Evolutionary conservation across 1,140 invertebrate genomes (phyloP), one percentile per base, ranked within the genome.

Genomic region (Drosophila arizonae): DNA sequence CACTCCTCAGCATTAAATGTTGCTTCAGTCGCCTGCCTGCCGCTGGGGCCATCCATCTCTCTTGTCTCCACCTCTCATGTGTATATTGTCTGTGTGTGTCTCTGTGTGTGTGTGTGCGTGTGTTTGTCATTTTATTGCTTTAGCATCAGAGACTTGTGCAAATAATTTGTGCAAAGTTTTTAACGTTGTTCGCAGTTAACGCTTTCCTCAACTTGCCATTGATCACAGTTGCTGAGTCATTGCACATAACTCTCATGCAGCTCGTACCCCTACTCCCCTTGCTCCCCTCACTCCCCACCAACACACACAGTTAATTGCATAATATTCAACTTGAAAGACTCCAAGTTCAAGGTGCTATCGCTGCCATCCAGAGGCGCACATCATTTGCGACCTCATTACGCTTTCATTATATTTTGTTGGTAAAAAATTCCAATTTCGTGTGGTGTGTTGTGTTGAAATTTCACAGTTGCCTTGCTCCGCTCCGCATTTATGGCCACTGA

Each of bases 111-210:
- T 11, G 17, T 17, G 33, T 33, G 33, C 8, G 55, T 75, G 73
- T 86, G 55, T 75, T 73, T 28, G 62, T 11, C 66, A 69, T 86
- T 81, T 81, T 86, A 86, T 86, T 80, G 81, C 77, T 66, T 69
- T 67, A 46, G 76, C 78, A 79, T 43, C 74, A 21, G 65, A 64
- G 64, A 67, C 72, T 77, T 66, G 79, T 55, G 63, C 61, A 81
- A 81, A 81, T 82, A 75, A 81, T 78, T 81, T 71, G 76, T 41
- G 63, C 51, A 82, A 82, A 82, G 79, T 82, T 82, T 79, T 71
- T 65, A 60, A 75, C 68, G 50, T 69, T 76, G 39, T 64, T 24
- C 45, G 52, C 55, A n/a, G 65, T 64, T 74, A 67, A 63, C 55
- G 56, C 30, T 39, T 62, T 62, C 15, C 8, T 17, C 55, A 65